Evolutionary conservation across 2,113 vertebrate species (phyloP).

Genomic region (Alligator sinensis): DNA sequence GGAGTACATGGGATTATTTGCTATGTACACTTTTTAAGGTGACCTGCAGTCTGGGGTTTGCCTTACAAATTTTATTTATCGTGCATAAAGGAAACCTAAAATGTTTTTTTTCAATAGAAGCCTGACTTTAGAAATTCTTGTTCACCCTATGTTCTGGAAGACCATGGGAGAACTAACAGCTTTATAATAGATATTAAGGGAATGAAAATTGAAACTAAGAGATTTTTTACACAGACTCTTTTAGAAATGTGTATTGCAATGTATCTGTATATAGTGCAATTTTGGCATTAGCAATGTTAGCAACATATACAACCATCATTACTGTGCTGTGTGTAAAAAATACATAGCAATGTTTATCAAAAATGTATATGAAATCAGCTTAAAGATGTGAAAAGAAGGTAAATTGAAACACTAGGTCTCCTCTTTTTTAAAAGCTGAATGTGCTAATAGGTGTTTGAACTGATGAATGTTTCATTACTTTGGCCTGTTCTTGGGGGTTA

Average conservation of each 20-base stretch:
- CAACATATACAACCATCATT: slow-evolving; percentile 17
- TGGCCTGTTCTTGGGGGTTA: no score
- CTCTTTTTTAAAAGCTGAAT: neutral
- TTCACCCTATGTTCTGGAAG: neutral
- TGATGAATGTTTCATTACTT: neutral
- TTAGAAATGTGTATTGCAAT: neutral
- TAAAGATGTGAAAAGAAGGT: neutral
- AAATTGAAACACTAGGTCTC: neutral
- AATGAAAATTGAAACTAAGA: neutral
- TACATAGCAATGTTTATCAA: neutral
- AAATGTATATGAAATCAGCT: neutral
- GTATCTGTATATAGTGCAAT: neutral
- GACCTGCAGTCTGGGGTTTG: slow-evolving; percentile 21
- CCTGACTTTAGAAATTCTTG: neutral
- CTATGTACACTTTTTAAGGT: slow-evolving; percentile 53
- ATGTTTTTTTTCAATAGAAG: neutral
- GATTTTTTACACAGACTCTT: slow-evolving; percentile 10
- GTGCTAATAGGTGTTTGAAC: neutral
- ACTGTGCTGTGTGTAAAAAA: slow-evolving; percentile 2
- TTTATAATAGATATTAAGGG: neutral
- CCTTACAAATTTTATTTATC: neutral
- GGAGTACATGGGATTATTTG: slow-evolving; percentile 43
- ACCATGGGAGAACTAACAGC: neutral
- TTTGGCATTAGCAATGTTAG: slow-evolving; percentile 10
- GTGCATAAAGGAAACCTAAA: neutral